phyloP scores from a whole-genome alignment of 2,797 vertebrate genomes.

The Gouania willdenowi region DNA sequence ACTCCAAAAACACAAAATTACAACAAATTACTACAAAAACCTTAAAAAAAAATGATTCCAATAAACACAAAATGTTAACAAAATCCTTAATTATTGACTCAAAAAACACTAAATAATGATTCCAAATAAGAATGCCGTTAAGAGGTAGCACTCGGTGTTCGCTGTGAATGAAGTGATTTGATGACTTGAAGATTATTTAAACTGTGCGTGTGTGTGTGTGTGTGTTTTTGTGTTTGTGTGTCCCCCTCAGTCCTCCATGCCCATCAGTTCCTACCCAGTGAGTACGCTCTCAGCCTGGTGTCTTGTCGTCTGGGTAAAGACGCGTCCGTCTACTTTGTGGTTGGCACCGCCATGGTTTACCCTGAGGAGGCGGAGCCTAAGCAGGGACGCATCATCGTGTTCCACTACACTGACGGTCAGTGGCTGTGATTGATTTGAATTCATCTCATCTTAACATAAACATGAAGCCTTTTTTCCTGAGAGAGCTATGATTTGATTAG shows the following conservation, averaged over 20 bases:
- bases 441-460: background rate
- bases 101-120: too few species aligned
- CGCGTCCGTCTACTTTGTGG: conserved; percentile 92
- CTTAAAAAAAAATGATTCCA: too few species aligned
- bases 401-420: conserved; percentile 96
- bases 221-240: conserved; percentile 7
- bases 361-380: conserved; percentile 98
- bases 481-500: too few species aligned
- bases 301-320: conserved; percentile 97
- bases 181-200: too few species aligned
- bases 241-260: conserved; percentile 95
- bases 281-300: conserved; percentile 95
- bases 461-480: too few species aligned
- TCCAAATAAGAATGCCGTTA: too few species aligned
- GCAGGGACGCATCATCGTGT: conserved; percentile 96
- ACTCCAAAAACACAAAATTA: too few species aligned
- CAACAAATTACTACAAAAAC: too few species aligned
- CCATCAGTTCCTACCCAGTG: conserved; percentile 95
- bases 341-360: conserved; percentile 98
- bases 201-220: background rate
- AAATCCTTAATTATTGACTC: too few species aligned
- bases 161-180: too few species aligned
- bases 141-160: too few species aligned
- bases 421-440: background rate
- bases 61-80: too few species aligned